These are phyloP conservation scores for Channallabes apus DNA, from an alignment of 2,797 vertebrate species.

Conservation along the genomic window DNA sequence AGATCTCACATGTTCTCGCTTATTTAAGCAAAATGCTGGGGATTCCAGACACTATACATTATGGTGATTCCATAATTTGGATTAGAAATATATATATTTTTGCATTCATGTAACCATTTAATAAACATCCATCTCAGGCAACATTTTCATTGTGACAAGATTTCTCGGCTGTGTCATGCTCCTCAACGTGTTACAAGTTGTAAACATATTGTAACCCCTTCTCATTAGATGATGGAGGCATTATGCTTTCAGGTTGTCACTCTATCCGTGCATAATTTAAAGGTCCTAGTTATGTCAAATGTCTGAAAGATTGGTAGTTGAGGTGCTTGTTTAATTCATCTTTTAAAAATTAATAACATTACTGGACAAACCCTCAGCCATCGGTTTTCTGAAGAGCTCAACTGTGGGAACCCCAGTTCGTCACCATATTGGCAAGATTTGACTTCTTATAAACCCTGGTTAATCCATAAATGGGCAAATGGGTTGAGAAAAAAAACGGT, in stretches of 20 bases:
- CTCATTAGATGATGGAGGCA: not conserved
- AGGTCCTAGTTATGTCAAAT: not conserved
- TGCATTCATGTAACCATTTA: not conserved
- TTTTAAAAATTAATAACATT: not conserved
- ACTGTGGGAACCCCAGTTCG: no score
- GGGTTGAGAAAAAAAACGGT: no score
- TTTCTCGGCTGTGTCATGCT: not conserved
- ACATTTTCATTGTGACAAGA: not conserved
- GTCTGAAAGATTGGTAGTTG: not conserved
- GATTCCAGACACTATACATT: not conserved
- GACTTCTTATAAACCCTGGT: no score
- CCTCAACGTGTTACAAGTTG: not conserved
- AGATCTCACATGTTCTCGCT: not conserved
- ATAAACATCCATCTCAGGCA: not conserved
- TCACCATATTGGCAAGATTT: no score
- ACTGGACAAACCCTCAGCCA: no score
- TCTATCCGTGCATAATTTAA: no score
- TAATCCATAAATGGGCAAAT: no score
- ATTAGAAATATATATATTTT: not conserved
- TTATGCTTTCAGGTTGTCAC: not conserved
- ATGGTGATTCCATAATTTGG: not conserved
- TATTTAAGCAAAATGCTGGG: not conserved
- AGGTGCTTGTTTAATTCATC: not conserved
- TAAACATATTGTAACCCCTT: not conserved
- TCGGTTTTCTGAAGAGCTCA: no score